Conservation (phyloP, 2,797 vertebrate species). For the Echeneis naucrates region DNA sequence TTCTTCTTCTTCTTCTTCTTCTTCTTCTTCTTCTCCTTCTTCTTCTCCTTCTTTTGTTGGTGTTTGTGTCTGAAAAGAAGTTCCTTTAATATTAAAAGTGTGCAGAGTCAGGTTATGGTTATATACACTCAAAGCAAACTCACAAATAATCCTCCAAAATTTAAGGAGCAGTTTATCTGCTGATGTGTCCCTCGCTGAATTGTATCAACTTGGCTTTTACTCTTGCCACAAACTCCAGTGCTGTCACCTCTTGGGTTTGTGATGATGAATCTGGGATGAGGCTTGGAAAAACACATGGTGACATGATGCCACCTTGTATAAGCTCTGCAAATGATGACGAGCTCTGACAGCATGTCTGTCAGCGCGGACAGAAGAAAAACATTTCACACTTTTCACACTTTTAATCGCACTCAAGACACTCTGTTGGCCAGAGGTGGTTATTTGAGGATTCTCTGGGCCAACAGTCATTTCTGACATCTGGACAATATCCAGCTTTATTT, state of each 20-base stretch:
- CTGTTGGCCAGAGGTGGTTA: constrained; percentile 32
- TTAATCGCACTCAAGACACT: constrained; percentile 29
- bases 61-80: constrained; percentile 20
- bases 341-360: constrained; percentile 74
- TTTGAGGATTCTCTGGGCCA: constrained; percentile 55
- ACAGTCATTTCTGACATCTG: constrained; percentile 49
- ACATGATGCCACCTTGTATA: constrained; percentile 49
- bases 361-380: constrained; percentile 45
- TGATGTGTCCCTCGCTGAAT: constrained; percentile 19
- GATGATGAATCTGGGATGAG: constrained; percentile 33
- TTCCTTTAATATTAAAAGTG: neutral
- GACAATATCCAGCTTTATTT: constrained; percentile 15
- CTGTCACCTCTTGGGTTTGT: constrained; percentile 61
- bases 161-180: constrained; percentile 16
- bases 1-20: constrained; percentile 2
- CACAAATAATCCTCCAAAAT: constrained; percentile 8
- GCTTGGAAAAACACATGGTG: constrained; percentile 51
- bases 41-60: constrained; percentile 16
- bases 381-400: constrained; percentile 69
- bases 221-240: constrained; percentile 48
- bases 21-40: too few species aligned
- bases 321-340: constrained; percentile 66
- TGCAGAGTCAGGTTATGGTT: neutral
- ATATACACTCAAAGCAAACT: neutral
- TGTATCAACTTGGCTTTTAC: constrained; percentile 40